phyloP scores from a whole-genome alignment of 2,888 invertebrate species.

The Drosophila pegasa region DNA sequence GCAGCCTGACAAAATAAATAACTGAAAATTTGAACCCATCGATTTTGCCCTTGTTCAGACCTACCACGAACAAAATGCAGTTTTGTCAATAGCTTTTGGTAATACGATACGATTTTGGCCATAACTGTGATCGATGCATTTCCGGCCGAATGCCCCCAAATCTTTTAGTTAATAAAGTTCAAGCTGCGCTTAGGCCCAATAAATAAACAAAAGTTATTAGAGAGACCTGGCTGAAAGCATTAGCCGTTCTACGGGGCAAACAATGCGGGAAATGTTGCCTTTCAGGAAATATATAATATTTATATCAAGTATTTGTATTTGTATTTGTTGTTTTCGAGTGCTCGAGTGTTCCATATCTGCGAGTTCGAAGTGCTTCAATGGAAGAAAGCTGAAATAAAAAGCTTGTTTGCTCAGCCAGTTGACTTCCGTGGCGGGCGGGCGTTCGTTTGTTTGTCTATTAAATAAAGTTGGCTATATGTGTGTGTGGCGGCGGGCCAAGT shows the following conservation, averaged over 20 bases:
- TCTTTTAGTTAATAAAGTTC: background rate
- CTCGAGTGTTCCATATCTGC: constrained; percentile 2
- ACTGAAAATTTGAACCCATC: constrained; percentile 29
- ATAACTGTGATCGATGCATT: constrained; percentile 20
- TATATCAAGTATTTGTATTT: constrained; percentile 1
- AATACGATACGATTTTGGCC: constrained; percentile 39
- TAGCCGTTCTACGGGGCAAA: background rate
- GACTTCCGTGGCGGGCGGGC: constrained; percentile 21
- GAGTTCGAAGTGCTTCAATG: background rate
- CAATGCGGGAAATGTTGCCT: background rate
- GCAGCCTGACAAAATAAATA: constrained; percentile 39
- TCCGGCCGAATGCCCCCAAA: background rate
- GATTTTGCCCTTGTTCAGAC: too few relatives aligned
- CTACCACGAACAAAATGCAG: constrained; percentile 44
- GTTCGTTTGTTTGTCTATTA: constrained; percentile 32
- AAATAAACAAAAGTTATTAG: background rate
- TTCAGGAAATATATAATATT: constrained; percentile 1
- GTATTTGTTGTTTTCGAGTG: too few relatives aligned
- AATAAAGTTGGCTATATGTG: constrained; percentile 13
- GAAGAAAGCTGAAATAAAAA: constrained; percentile 13
- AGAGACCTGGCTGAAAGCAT: background rate
- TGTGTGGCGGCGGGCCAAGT: background rate
- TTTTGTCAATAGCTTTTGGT: constrained; percentile 45
- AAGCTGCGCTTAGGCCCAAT: constrained; percentile 6
- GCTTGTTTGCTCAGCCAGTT: constrained; percentile 15